phyloP scores from a whole-genome alignment of 2,797 vertebrate species.

The Hipposideros larvatus region DNA sequence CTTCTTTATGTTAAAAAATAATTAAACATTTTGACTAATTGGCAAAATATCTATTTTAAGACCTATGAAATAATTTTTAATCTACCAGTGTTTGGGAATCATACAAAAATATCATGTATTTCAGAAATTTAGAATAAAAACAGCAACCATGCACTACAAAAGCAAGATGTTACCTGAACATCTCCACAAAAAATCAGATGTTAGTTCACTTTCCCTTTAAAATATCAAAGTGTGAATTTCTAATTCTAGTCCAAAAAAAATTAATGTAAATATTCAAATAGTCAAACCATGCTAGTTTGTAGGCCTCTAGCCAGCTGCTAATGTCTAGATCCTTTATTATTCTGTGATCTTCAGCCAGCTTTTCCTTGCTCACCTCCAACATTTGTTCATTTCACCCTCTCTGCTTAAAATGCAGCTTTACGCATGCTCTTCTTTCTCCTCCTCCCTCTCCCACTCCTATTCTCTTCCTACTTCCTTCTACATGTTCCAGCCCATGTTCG shows the following conservation, averaged over 20 bases:
- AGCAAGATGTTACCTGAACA: not conserved
- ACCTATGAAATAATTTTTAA: conserved; percentile 32
- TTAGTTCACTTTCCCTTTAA: not conserved
- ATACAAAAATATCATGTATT: not conserved
- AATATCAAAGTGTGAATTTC: not conserved
- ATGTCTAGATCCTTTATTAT: not conserved
- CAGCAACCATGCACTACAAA: not conserved
- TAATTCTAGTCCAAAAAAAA: not conserved
- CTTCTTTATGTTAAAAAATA: not conserved
- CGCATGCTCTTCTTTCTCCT: not conserved
- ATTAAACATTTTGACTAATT: not conserved
- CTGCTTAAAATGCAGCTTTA: not conserved
- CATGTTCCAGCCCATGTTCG: not conserved
- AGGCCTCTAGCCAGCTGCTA: not conserved
- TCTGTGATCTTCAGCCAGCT: not conserved
- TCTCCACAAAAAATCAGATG: not conserved
- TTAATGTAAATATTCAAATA: not conserved
- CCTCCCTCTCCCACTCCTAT: no score
- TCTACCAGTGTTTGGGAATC: not conserved
- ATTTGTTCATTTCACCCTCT: not conserved
- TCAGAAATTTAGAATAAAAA: conserved; percentile 5
- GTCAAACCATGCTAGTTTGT: not conserved
- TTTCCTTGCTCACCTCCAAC: not conserved
- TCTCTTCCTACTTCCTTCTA: no score
- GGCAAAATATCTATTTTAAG: not conserved